A percentile compares a stretch with the other conserved stretches of the same genome.
These are phyloP conservation scores for Puma concolor DNA, from an alignment of 2,113 vertebrate species.

Conservation along the genomic window DNA sequence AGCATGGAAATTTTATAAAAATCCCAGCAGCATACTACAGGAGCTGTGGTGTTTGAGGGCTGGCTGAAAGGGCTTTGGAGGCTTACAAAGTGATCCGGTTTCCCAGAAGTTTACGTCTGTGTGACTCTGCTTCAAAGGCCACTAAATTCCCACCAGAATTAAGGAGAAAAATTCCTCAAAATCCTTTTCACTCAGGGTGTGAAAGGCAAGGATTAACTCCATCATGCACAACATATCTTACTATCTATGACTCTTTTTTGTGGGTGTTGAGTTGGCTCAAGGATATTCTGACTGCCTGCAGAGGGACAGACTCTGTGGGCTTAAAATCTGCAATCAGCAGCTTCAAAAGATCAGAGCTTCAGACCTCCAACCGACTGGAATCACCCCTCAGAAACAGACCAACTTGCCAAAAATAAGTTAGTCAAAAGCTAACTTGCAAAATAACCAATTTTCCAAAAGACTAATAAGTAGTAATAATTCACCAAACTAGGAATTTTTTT, in stretches of 20 bases:
- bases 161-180: constrained; percentile 47
- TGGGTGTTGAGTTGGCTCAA: neutral
- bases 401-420: neutral
- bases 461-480: neutral
- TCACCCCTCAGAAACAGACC: neutral
- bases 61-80: neutral
- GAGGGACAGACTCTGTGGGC: neutral
- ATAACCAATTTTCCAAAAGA: neutral
- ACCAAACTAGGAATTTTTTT: neutral
- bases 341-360: neutral
- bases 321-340: neutral
- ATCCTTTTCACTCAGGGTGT: neutral
- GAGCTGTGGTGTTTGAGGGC: neutral
- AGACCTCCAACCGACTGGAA: neutral
- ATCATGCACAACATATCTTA: neutral
- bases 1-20: neutral
- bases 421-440: constrained; percentile 4
- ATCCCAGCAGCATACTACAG: neutral
- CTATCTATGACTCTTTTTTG: neutral
- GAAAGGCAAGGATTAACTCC: neutral
- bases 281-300: neutral
- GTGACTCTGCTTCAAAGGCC: constrained; percentile 36
- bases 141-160: constrained; percentile 59
- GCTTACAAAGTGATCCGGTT: constrained; percentile 42
- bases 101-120: neutral